phyloP scores from a whole-genome alignment of 1,140 invertebrate species.

The Thaumatotibia leucotreta region DNA sequence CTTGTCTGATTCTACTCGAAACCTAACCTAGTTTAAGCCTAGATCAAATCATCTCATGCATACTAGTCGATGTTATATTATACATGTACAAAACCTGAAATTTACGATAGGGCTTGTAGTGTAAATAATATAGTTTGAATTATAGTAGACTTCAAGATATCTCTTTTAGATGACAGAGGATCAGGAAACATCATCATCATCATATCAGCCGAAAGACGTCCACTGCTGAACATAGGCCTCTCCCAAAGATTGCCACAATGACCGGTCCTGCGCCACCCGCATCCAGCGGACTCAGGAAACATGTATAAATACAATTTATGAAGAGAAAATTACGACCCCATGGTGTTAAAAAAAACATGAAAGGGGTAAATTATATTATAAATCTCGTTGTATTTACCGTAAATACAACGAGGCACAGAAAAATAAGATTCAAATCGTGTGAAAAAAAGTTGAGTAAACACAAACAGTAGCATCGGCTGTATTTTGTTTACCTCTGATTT shows the following conservation, averaged over 20 bases:
- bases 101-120: neutral
- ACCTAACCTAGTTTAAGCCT: neutral
- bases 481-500: neutral
- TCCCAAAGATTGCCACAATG: too few relatives aligned
- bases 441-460: constrained; percentile 2
- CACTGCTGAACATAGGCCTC: too few relatives aligned
- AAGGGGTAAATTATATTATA: neutral
- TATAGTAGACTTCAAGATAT: neutral
- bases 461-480: neutral
- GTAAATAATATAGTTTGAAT: neutral
- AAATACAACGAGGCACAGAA: neutral
- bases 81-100: neutral
- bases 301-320: neutral
- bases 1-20: neutral
- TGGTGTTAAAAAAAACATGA: neutral
- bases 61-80: neutral
- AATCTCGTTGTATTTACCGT: too few relatives aligned
- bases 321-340: neutral
- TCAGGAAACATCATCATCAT: neutral
- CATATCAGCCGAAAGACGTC: too few relatives aligned
- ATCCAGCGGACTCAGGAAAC: too few relatives aligned
- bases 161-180: neutral
- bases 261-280: too few relatives aligned
- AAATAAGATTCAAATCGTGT: neutral
- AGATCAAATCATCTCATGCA: neutral